Evolutionary conservation across 2,888 invertebrate genomes (phyloP).

Genomic region (Ametastegia equiseti): DNA sequence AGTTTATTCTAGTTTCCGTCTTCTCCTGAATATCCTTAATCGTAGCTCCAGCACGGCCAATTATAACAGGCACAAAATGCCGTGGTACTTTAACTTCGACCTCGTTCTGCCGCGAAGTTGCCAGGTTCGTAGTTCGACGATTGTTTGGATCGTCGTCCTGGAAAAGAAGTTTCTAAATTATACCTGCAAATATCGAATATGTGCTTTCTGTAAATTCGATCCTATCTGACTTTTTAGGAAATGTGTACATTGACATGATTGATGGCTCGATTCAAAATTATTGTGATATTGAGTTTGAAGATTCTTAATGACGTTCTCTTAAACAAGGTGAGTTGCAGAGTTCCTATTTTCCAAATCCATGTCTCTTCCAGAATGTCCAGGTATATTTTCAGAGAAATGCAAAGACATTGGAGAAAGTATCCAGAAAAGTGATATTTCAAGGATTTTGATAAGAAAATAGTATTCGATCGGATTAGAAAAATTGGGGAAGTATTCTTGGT

Average conservation of each 20-base stretch:
- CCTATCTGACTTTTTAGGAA: background rate
- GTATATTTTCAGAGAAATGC: too few species aligned
- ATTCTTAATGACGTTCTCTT: too few species aligned
- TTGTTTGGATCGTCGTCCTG: constrained; percentile 26
- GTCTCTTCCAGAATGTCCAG: too few species aligned
- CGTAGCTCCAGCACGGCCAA: constrained; percentile 87
- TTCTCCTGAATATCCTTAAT: constrained; percentile 86
- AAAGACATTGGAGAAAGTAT: too few species aligned
- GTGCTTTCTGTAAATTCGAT: background rate
- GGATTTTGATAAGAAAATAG: too few species aligned
- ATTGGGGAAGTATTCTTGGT: too few species aligned
- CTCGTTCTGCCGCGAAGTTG: constrained; percentile 73
- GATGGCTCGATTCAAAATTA: background rate
- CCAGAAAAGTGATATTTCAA: too few species aligned
- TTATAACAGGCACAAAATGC: constrained; percentile 82
- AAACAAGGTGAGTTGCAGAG: too few species aligned
- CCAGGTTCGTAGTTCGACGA: constrained; percentile 51
- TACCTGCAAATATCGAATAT: background rate
- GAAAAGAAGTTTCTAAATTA: constrained; percentile 45
- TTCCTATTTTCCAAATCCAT: too few species aligned
- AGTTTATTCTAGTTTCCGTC: constrained; percentile 81
- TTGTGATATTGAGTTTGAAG: background rate
- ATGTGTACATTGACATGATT: too few species aligned
- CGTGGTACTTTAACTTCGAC: constrained; percentile 81
- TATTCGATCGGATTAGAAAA: too few species aligned